phyloP scores from a whole-genome alignment of 2,888 invertebrate genomes.

The Stictocephala bisonia region DNA sequence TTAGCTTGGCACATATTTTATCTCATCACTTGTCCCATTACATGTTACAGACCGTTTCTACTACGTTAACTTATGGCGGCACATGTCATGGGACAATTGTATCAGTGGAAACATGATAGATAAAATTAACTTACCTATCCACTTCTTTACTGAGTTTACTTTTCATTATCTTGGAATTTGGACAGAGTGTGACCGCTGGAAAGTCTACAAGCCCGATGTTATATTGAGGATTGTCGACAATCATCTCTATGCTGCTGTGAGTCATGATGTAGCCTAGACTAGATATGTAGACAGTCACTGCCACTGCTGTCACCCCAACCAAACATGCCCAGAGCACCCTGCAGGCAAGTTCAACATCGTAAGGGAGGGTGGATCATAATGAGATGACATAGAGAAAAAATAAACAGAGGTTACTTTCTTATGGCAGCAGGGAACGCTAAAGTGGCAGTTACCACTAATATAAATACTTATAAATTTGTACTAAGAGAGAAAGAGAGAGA shows the following conservation, averaged over 20 bases:
- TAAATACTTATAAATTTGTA: no score
- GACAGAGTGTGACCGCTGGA: conserved; percentile 20
- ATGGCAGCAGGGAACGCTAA: no score
- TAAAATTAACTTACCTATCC: not conserved
- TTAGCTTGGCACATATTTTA: no score
- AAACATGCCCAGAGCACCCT: conserved; percentile 22
- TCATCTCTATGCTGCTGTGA: conserved; percentile 8
- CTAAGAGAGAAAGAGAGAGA: no score
- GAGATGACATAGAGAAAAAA: no score
- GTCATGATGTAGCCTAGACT: not conserved
- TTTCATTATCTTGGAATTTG: conserved; percentile 29
- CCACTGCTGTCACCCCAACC: not conserved
- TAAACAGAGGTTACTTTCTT: no score
- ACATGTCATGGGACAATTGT: not conserved
- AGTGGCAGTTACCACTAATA: no score
- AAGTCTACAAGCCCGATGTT: conserved; percentile 6
- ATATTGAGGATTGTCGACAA: conserved; percentile 25
- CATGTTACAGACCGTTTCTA: no score
- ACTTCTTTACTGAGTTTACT: not conserved
- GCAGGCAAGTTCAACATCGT: no score
- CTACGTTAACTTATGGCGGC: no score
- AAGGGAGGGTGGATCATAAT: no score
- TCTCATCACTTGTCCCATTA: no score
- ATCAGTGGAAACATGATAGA: not conserved
- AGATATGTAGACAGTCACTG: not conserved